Evolutionary conservation across 2,888 invertebrate genomes (phyloP).

Genomic region (Hydrotaea cyrtoneurina): DNA sequence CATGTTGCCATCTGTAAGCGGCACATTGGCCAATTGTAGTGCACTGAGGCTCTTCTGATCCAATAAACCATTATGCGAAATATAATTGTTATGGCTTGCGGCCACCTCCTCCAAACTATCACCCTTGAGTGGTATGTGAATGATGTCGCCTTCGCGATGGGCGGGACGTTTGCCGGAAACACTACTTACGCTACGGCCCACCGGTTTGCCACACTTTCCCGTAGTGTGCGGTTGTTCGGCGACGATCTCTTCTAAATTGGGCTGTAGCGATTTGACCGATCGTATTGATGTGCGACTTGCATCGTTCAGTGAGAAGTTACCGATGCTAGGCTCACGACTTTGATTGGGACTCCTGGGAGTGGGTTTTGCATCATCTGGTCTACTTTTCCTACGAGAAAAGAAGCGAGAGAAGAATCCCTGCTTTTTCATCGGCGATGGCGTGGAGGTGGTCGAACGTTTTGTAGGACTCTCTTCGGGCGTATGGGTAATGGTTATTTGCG

Average conservation of each 20-base stretch:
- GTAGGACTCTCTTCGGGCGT: slow-evolving; percentile 81
- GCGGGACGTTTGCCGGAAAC: slow-evolving; percentile 83
- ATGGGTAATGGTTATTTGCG: slow-evolving; percentile 80
- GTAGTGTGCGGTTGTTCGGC: slow-evolving; percentile 40
- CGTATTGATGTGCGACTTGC: slow-evolving; percentile 77
- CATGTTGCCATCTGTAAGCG: slow-evolving; percentile 82
- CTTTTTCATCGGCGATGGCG: slow-evolving; percentile 83
- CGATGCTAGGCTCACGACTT: slow-evolving; percentile 78
- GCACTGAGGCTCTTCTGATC: slow-evolving; percentile 81
- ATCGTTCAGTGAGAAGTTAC: slow-evolving; percentile 76
- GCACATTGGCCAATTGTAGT: slow-evolving; percentile 80
- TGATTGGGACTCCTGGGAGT: slow-evolving; percentile 72
- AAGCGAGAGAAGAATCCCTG: slow-evolving; percentile 85
- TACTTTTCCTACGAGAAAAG: slow-evolving; percentile 82
- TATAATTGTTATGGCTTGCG: slow-evolving; percentile 70
- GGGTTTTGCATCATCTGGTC: slow-evolving; percentile 58
- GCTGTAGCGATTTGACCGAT: slow-evolving; percentile 76
- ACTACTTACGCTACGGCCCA: slow-evolving; percentile 84
- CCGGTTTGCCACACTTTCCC: slow-evolving; percentile 78
- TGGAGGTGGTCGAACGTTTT: slow-evolving; percentile 81
- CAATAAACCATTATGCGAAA: slow-evolving; percentile 79
- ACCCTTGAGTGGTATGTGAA: slow-evolving; percentile 85
- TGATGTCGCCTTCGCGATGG: slow-evolving; percentile 83
- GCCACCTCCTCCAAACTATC: slow-evolving; percentile 77
- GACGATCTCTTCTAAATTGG: slow-evolving; percentile 79